Evolutionary conservation across 2,888 invertebrate species (phyloP), one percentile per base, ranked within the genome.

Genomic region (Caenorhabditis macrosperma): DNA sequence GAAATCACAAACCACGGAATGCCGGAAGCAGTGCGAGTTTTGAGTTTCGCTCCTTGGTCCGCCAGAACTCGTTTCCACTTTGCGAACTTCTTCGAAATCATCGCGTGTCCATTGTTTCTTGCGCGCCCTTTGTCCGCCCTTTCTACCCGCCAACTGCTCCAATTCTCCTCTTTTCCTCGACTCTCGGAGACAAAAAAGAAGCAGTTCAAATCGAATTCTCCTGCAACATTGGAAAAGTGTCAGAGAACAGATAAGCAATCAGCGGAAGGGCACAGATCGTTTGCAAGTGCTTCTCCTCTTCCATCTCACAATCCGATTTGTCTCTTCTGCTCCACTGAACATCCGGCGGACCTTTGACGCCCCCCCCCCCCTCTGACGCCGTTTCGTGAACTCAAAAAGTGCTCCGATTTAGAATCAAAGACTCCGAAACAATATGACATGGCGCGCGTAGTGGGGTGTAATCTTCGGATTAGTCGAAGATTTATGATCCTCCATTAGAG

Each of bases 271-370:
- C 44, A 17, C 44, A 44, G 44, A n/a, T 17, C 44, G 9, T 17
- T 20, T 44, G 44, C 44, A 44, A 44, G 7, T n/a, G 44, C 44
- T 9, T 33, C 33, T 33, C 33, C 10, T 2, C 28, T 50, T 52
- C 26, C 33, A 30, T 55, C 46, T 15, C 55, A n/a, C 48, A 69
- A 69, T 60, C 50, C 68, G 68, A 60, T 69, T 69, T 69, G 59
- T 50, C 41, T 28, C 55, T 69, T 69, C 59, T 69, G 68, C 68
- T 60, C 48, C 59, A 60, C 30, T 52, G 60, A 60, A 35, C 68
- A 69, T 69, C 46, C 46, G 22, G 38, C 20, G 38, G 46, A 44
- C 57, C 48, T 48, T 69, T 59, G 68, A 69, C 68, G 26, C 68
- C 68, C 60, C 60, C 60, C 60, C 35, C 64, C 54, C 38, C 28